Evolutionary conservation across 1,140 invertebrate species (phyloP), one percentile per base, ranked within the genome.

Genomic region (Neoseiulus cucumeris): DNA sequence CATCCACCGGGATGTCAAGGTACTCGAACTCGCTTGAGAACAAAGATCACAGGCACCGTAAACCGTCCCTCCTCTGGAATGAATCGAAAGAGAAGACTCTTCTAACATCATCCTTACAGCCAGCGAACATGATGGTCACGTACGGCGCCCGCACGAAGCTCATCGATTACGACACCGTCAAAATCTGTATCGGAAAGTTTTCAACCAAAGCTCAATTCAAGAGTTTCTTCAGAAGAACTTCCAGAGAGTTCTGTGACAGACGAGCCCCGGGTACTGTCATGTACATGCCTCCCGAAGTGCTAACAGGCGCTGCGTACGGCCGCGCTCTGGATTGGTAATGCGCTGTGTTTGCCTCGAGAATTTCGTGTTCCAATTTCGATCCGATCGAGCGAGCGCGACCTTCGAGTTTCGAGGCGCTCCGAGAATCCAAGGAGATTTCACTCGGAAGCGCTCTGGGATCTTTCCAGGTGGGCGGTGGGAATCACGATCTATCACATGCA

Each of bases 101-200:
- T 39, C 33, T 4, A 39, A 39, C 33, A 6, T 39, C 9, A 39
- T 39, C 4, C 33, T 39, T 9, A 39, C 22, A 59, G 51, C 51
- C 51, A 12, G 51, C 51, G 22, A 59, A 59, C 51, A 17, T 59
- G 51, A 25, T 59, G 14, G 22, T 59, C 12, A 2, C 22, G 51
- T 2, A 17, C 4, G 51, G 51, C 2, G 14, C 14, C 22, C 51
- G 51, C 25, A 12, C 22, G 22, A 59, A 59, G 9, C 22, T 59
- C 14, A 59, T 59, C 51, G 51, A 59, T 33, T 59, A 29, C 51
- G 51, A 59, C 22, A 59, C 51, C 14, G 51, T 33, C 14, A 59
- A 59, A 59, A 59, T 33, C 14, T 59, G 51, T 20, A 59, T 59
- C 33, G 51, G 51, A 20, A 59, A 59, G 51, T 59, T 59, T 33